A percentile compares a stretch with the other conserved stretches of the same genome.
Evolutionary conservation across 1,140 invertebrate genomes (phyloP).

Genomic region (Leptestheria dahalacensis): DNA sequence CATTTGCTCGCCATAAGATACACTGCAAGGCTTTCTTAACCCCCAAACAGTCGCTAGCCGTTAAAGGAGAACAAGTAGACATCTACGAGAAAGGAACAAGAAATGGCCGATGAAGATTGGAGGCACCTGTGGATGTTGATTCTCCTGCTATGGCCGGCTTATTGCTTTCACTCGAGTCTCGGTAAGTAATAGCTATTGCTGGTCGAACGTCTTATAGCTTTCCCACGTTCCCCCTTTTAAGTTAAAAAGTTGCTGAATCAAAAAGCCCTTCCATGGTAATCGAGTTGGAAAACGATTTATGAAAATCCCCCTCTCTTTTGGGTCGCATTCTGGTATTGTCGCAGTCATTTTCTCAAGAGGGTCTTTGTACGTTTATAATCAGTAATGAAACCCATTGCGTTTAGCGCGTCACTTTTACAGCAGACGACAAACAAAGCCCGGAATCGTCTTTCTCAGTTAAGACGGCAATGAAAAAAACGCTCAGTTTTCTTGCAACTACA

Average conservation of each 20-base stretch:
- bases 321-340: not conserved
- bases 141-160: not conserved
- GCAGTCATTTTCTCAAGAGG: not conserved
- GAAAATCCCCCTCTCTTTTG: not conserved
- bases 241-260: not conserved
- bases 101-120: not conserved
- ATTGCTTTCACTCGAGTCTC: not conserved
- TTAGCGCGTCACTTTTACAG: too few relatives aligned
- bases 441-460: not conserved
- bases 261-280: not conserved
- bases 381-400: not conserved
- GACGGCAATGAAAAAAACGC: not conserved
- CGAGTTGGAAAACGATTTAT: not conserved
- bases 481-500: not conserved
- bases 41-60: not conserved
- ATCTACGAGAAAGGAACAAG: not conserved
- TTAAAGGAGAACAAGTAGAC: not conserved
- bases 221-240: not conserved
- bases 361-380: not conserved
- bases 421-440: too few relatives aligned
- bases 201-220: not conserved
- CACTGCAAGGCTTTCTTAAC: not conserved
- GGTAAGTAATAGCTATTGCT: not conserved
- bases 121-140: not conserved
- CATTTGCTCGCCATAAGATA: not conserved